Percentiles rank a stretch among this genome's conserved stretches.
Evolutionary conservation across 2,113 vertebrate species (phyloP).

Genomic region (Podarcis cretensis): DNA sequence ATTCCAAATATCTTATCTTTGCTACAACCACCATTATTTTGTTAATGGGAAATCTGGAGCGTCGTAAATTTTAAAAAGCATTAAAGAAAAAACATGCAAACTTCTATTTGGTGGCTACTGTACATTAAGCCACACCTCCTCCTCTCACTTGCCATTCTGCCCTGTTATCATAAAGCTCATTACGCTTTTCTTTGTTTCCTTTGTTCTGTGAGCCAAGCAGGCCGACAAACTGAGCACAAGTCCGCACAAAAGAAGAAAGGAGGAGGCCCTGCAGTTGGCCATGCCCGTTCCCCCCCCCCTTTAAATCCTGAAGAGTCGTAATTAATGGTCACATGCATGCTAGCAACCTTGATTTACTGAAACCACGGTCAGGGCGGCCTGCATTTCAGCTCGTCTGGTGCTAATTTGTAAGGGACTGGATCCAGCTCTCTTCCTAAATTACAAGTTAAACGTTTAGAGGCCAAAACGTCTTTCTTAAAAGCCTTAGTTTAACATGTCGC

Average conservation of each 20-base stretch:
- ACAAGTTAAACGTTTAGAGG: slow-evolving; percentile 47
- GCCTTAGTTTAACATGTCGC: slow-evolving; percentile 31
- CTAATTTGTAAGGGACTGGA: slow-evolving; percentile 57
- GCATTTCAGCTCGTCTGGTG: slow-evolving; percentile 39
- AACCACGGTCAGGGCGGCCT: slow-evolving; percentile 39
- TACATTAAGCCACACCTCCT: neutral
- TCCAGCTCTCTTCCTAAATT: slow-evolving; percentile 50
- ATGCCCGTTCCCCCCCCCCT: neutral
- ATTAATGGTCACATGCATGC: slow-evolving; percentile 38
- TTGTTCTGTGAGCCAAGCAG: neutral
- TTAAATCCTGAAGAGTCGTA: slow-evolving; percentile 48
- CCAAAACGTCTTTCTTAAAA: slow-evolving; percentile 48
- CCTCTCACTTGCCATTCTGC: neutral
- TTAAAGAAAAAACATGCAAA: neutral
- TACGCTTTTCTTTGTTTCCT: neutral
- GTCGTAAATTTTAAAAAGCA: too few relatives aligned
- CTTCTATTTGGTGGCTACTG: neutral
- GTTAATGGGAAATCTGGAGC: too few relatives aligned
- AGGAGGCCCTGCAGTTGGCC: neutral
- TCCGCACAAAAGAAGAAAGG: slow-evolving; percentile 28
- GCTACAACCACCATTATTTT: too few relatives aligned
- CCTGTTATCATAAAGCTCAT: neutral
- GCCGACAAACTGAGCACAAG: neutral
- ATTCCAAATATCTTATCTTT: neutral
- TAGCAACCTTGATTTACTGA: slow-evolving; percentile 44